These are phyloP conservation scores for Choloepus hoffmanni DNA, from an alignment of 2,113 vertebrate species.

Conservation along the genomic window DNA sequence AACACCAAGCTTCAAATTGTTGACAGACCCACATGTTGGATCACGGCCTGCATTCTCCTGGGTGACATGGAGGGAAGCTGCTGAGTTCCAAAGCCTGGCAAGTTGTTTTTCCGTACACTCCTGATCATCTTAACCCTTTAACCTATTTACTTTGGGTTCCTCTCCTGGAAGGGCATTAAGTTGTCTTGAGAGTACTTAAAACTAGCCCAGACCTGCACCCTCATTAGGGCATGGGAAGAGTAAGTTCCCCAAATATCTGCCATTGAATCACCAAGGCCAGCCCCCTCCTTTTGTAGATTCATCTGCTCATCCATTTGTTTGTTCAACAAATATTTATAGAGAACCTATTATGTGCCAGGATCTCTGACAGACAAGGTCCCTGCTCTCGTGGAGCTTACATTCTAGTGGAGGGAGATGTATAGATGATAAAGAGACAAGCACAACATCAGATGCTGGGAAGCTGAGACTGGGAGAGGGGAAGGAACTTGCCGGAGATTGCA, in stretches of 20 bases:
- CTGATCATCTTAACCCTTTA: slow-evolving; percentile 10
- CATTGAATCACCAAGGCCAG: neutral
- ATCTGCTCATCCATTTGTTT: neutral
- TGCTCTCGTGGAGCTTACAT: neutral
- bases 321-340: slow-evolving; percentile 19
- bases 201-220: slow-evolving; percentile 50
- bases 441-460: neutral
- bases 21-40: slow-evolving; percentile 52
- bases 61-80: slow-evolving; percentile 1
- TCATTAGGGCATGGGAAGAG: neutral
- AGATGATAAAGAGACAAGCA: neutral
- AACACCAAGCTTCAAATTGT: slow-evolving; percentile 53
- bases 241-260: slow-evolving; percentile 42
- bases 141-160: neutral
- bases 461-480: slow-evolving; percentile 10
- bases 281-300: neutral
- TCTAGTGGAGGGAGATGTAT: neutral
- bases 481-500: neutral
- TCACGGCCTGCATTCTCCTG: slow-evolving; percentile 1
- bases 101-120: slow-evolving; percentile 58
- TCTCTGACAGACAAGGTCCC: neutral
- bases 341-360: neutral
- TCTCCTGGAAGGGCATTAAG: slow-evolving; percentile 25
- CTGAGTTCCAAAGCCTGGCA: slow-evolving; percentile 54
- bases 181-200: slow-evolving; percentile 49